Evolutionary conservation across 2,797 vertebrate species (phyloP), one percentile per base, ranked within the genome.

Genomic region (Momotus momota): DNA sequence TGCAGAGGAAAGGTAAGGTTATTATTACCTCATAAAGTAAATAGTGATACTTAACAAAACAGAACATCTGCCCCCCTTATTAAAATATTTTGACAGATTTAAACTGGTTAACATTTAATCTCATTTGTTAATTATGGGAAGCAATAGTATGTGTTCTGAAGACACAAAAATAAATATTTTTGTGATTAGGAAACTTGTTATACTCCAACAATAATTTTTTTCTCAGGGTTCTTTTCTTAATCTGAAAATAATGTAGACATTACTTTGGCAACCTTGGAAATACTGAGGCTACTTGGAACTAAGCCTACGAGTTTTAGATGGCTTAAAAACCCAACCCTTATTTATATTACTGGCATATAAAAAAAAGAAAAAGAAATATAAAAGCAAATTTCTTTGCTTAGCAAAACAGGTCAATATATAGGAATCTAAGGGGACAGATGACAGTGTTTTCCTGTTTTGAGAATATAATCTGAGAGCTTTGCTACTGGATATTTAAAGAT

Each of bases 31-130:
- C 91, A 94, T 97, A 96, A 97, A 97, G 97, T 97, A 97, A 97
- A 96, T 97, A 97, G 95, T 89, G 94, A 97, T 96, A 96, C 95
- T 97, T 96, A n/a, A 95, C 83, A 96, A 97, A 96, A 94, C 75
- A 91, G 96, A 97, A 97, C 96, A 97, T 96, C 94, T 97, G 92
- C 96, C 96, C 93, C 95, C 84, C 72, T 79, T 97, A 92, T 89
- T 95, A 96, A 97, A 98, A 98, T 98, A 98, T 98, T 98, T 97
- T 98, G 98, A 98, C 97, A 98, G 96, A 95, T 96, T 96, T 96
- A 97, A 97, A 97, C 93, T 94, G 82, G 97, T 97, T 98, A 97
- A 97, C 97, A 97, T 92, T 91, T 97, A 94, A 95, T 96, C 87
- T 96, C 93, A 95, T 97, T 97, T 98, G 95, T 95, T 98, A 97